Evolutionary conservation across 2,113 vertebrate species (phyloP).

Genomic region (Gallinago media): DNA sequence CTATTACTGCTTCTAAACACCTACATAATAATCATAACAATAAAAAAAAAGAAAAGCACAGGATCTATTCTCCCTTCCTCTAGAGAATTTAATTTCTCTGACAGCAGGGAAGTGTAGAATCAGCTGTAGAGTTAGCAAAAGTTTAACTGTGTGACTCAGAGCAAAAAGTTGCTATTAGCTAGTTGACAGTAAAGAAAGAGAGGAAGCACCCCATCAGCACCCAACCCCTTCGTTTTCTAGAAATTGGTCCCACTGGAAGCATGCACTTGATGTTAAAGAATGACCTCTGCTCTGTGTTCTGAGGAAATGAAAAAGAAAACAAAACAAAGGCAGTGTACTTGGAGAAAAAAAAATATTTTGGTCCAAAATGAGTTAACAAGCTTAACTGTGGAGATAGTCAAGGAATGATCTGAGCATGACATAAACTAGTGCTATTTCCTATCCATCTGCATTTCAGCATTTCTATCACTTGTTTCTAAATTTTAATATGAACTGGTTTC

Average conservation of each 20-base stretch:
- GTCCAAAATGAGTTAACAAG: not conserved
- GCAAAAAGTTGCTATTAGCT: not conserved
- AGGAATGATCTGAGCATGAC: not conserved
- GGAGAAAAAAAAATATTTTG: not conserved
- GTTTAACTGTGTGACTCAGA: not conserved
- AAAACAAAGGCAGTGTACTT: not conserved
- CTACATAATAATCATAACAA: not conserved
- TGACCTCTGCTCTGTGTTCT: not conserved
- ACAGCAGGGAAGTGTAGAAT: not conserved
- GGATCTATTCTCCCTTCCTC: not conserved
- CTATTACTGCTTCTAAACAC: not conserved
- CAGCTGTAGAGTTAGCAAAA: not conserved
- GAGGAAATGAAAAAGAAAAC: not conserved
- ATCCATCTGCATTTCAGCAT: not conserved
- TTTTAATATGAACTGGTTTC: not conserved
- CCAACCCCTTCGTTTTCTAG: not conserved
- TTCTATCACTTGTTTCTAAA: not conserved
- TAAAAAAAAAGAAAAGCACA: not conserved
- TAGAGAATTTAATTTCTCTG: slow-evolving; percentile 11
- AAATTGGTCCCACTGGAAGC: slow-evolving; percentile 36
- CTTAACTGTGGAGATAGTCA: not conserved
- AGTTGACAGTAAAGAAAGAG: not conserved
- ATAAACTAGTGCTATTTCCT: not conserved
- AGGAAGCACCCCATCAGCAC: not conserved
- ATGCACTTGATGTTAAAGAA: not conserved